These are phyloP conservation scores for Nilaparvata lugens DNA, from an alignment of 1,140 invertebrate genomes.

Conservation along the genomic window DNA sequence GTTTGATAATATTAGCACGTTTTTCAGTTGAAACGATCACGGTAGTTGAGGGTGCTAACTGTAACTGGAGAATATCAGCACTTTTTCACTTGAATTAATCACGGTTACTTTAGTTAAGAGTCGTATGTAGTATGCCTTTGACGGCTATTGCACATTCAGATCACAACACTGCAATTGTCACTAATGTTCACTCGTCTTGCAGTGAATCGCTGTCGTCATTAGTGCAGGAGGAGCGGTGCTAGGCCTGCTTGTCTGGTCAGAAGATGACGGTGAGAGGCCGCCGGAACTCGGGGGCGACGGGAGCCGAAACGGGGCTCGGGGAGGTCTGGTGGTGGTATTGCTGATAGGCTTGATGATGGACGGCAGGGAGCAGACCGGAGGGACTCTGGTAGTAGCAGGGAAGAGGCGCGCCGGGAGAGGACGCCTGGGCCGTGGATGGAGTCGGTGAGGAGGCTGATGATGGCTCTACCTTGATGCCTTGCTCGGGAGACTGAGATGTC, in stretches of 20 bases:
- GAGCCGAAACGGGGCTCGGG: constrained; percentile 36
- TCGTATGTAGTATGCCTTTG: too few relatives aligned
- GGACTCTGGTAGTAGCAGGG: constrained; percentile 31
- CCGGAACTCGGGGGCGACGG: constrained; percentile 55
- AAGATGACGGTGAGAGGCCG: constrained; percentile 76
- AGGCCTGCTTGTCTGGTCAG: constrained; percentile 47
- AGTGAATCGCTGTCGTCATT: not conserved
- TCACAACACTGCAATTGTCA: too few relatives aligned
- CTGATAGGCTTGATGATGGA: constrained; percentile 49
- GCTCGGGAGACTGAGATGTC: constrained; percentile 8
- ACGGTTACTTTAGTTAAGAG: too few relatives aligned
- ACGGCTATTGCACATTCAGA: too few relatives aligned
- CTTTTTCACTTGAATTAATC: too few relatives aligned
- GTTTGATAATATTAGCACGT: too few relatives aligned
- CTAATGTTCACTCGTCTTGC: too few relatives aligned
- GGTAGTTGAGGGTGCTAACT: too few relatives aligned
- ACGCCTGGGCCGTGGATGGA: constrained; percentile 45
- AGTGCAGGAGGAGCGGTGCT: constrained; percentile 14
- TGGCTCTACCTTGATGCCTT: constrained; percentile 26
- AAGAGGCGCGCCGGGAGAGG: constrained; percentile 39
- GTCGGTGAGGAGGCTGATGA: constrained; percentile 46
- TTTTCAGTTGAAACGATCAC: too few relatives aligned
- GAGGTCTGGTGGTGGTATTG: constrained; percentile 51
- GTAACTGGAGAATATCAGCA: too few relatives aligned
- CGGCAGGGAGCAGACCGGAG: constrained; percentile 37